phyloP scores from a whole-genome alignment of 2,797 vertebrate genomes.

The Leptodactylus fallax region DNA sequence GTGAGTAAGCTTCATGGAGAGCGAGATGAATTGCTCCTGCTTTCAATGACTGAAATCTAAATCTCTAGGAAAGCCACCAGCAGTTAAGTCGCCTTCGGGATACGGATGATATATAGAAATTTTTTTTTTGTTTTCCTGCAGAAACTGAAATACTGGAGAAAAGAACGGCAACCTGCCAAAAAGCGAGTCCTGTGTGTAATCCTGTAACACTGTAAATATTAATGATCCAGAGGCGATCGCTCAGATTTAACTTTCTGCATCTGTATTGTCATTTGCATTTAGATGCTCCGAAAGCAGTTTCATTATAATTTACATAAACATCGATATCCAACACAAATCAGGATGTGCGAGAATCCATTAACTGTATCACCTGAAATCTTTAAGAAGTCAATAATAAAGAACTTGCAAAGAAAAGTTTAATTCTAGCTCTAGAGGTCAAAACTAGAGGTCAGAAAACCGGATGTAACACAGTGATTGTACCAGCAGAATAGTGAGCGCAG shows the following conservation, averaged over 20 bases:
- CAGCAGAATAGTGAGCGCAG: no score
- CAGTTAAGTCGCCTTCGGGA: neutral
- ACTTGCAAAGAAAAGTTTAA: neutral
- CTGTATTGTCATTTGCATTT: constrained; percentile 11
- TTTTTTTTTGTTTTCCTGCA: neutral
- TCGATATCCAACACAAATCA: no score
- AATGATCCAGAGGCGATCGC: neutral
- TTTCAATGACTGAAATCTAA: neutral
- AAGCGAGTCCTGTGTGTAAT: neutral
- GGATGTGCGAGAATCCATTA: no score
- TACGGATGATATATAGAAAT: neutral
- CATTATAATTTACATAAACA: neutral
- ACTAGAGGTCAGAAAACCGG: no score
- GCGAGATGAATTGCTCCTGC: neutral
- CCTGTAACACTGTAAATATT: neutral
- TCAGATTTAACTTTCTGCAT: neutral
- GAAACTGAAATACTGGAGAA: neutral
- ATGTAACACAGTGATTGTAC: no score
- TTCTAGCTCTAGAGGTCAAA: no score
- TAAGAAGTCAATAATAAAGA: no score
- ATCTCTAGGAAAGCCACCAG: constrained; percentile 2
- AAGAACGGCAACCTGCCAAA: neutral
- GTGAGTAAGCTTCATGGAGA: neutral
- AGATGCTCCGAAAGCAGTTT: neutral
- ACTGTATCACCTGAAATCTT: no score